Evolutionary conservation across 2,888 invertebrate genomes (phyloP), one percentile per base, ranked within the genome.

Genomic region (Heliconius erato): DNA sequence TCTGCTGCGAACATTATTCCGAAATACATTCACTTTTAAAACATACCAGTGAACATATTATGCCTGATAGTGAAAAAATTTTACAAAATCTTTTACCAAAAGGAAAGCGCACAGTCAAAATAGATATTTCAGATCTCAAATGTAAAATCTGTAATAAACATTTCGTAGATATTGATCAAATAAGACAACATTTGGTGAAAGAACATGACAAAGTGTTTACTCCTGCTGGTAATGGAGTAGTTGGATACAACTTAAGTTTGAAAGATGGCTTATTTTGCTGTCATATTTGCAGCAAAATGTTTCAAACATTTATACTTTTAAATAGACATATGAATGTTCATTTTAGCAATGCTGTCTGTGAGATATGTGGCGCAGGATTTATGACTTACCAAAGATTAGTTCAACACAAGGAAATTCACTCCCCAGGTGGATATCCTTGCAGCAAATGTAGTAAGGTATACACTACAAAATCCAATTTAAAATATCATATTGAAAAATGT

Each of bases 291-390:
- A 85, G 82, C 3, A 93, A 93, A 83, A 88, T 88, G 12, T 94
- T 94, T 79, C 93, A 93, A 85, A 93, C 93, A 0, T 94, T 94
- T 81, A 92, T 93, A 16, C 88, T 93, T 0, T 80, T 94, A n/a
- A 94, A 94, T 85, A 87, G 93, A 3, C 95, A 95, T 84, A 94
- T 94, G 93, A 94, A 94, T 65, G 92, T 92, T 0, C 94, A 95
- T 88, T 94, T 94, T 19, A 92, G 90, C 67, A 94, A 94, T 32
- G 93, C 92, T 0, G 92, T 94, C 0, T 95, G 94, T 77, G 94
- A 94, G 32, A 91, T 92, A 0, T 94, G 94, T 63, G 94, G 93
- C 0, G 90, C 92, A 2, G 92, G 92, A 0, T 94, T 94, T 72
- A 91, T 94, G 91, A 92, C 93, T 0, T 90, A 93, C 79, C 93